Evolutionary conservation across 2,797 vertebrate species (phyloP).

Genomic region (Dallia pectoralis): DNA sequence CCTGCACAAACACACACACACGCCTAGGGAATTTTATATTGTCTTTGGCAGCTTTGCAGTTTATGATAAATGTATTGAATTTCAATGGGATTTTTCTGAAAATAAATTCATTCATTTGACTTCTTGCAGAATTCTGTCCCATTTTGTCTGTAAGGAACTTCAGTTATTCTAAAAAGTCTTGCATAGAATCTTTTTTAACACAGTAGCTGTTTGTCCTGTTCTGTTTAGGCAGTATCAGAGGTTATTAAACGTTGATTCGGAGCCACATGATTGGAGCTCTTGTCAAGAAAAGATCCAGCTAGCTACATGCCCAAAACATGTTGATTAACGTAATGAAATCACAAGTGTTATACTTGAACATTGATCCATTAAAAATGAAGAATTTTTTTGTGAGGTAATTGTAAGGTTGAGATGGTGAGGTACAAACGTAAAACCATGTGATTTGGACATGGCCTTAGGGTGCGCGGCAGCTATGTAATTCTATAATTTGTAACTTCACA

Average conservation of each 20-base stretch:
- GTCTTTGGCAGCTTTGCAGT: not conserved
- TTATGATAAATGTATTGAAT: not conserved
- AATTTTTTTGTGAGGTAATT: too few relatives aligned
- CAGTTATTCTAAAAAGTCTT: not conserved
- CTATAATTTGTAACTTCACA: too few relatives aligned
- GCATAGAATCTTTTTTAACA: not conserved
- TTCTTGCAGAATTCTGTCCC: too few relatives aligned
- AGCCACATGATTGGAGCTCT: conserved; percentile 24
- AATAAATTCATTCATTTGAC: too few relatives aligned
- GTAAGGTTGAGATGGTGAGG: too few relatives aligned
- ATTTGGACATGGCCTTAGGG: too few relatives aligned
- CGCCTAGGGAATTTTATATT: not conserved
- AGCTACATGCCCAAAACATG: too few relatives aligned
- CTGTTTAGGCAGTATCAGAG: conserved; percentile 2
- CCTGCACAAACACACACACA: not conserved
- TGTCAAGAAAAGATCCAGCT: conserved; percentile 3
- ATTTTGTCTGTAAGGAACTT: not conserved
- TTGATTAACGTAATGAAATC: too few relatives aligned
- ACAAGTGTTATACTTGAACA: too few relatives aligned
- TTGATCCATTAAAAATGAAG: too few relatives aligned
- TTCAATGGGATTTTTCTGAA: not conserved
- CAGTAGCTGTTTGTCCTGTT: conserved; percentile 14
- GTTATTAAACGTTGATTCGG: conserved; percentile 16
- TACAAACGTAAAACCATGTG: too few relatives aligned
- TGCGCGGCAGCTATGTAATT: too few relatives aligned